Percentiles rank a stretch among this genome's conserved stretches.
phyloP scores from a whole-genome alignment of 64 coral and sea anemone species.

The Montipora cactus region DNA sequence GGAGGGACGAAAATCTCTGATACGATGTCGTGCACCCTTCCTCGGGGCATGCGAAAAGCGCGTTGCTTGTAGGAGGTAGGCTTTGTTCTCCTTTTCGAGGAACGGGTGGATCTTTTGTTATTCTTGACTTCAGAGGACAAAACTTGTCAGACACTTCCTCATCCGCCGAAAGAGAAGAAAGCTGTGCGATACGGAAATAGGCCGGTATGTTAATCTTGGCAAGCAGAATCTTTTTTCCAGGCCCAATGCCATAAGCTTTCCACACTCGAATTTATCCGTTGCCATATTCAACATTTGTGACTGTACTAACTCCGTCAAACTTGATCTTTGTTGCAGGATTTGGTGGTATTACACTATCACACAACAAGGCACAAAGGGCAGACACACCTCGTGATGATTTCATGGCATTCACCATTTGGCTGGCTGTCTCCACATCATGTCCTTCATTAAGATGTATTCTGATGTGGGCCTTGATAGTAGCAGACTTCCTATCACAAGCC shows the following conservation, averaged over 20 bases:
- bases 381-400: slow-evolving; percentile 49
- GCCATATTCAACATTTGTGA: slow-evolving; percentile 53
- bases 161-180: neutral
- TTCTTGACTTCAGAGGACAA: neutral
- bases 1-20: too few relatives aligned
- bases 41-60: too few relatives aligned
- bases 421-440: too few relatives aligned
- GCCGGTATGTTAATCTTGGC: neutral
- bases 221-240: slow-evolving; percentile 57
- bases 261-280: slow-evolving; percentile 48
- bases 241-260: slow-evolving; percentile 69
- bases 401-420: too few relatives aligned
- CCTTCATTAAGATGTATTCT: too few relatives aligned
- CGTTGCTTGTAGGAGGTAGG: too few relatives aligned
- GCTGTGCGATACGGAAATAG: neutral
- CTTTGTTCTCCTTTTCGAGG: too few relatives aligned
- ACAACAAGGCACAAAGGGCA: slow-evolving; percentile 35
- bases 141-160: neutral
- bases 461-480: too few relatives aligned
- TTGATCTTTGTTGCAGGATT: slow-evolving; percentile 41
- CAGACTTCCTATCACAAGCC: too few relatives aligned
- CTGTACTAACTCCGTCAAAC: slow-evolving; percentile 53
- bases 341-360: neutral
- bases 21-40: too few relatives aligned
- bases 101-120: neutral